Conservation (phyloP, 2,113 vertebrate genomes). For the Phrynocephalus versicolor region DNA sequence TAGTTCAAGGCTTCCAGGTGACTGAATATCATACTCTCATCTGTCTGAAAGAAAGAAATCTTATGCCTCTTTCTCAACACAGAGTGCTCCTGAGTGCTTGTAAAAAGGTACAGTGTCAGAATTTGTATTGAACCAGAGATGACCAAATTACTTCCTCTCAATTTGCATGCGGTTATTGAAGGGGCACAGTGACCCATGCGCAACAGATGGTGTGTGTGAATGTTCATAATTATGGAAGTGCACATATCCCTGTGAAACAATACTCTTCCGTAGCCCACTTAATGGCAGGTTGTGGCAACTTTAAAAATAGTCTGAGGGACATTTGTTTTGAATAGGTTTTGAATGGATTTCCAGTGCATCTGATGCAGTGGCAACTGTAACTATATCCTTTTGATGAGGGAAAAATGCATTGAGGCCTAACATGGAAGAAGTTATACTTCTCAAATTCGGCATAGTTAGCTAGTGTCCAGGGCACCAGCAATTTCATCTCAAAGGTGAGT, state of each 20-base stretch:
- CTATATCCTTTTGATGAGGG: not conserved
- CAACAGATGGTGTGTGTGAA: not conserved
- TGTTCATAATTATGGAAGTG: conserved; percentile 35
- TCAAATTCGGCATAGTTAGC: not conserved
- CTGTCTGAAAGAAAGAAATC: conserved; percentile 21
- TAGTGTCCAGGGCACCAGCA: not conserved
- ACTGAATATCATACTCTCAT: not conserved
- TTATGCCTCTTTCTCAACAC: conserved; percentile 14
- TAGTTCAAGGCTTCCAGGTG: not conserved
- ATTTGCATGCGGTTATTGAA: not conserved
- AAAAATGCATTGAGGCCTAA: not conserved
- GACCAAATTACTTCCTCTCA: conserved; percentile 30
- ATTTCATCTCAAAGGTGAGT: not conserved
- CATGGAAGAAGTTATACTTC: not conserved
- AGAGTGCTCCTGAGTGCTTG: not conserved
- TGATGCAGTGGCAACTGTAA: not conserved
- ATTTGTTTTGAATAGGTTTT: not conserved
- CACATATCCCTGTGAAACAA: not conserved
- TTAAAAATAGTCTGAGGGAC: not conserved
- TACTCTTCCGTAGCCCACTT: not conserved
- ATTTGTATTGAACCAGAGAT: conserved; percentile 3
- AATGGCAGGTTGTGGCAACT: not conserved
- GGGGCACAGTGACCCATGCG: not conserved
- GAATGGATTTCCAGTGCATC: not conserved
- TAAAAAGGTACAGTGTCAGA: not conserved